Base-by-base conservation (phyloP, 2,888 invertebrate genomes). In the Hirtodrosophila duncani region DNA sequence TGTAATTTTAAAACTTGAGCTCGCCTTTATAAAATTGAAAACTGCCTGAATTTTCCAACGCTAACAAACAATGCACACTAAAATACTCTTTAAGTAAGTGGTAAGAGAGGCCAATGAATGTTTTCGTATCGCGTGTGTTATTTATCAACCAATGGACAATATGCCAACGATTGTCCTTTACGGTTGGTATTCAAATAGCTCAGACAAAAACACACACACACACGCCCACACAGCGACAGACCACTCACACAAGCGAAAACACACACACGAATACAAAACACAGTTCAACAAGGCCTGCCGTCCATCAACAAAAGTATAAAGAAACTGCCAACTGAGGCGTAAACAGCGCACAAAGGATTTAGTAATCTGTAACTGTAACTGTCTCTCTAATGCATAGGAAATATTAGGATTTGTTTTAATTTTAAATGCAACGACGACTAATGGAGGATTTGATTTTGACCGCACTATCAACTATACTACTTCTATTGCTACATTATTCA, bases 391-490 rank as follows among this genome's bases (percentile, higher is more conserved):
- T 59, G 56, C 52, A 66, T 72, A 78, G 67, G 60, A 59, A 51
- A 68, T 52, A 49, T 64, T 77, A 72, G 66, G 66, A 55, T 57
- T 66, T 61, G 63, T 75, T 78, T 83, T 68, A 71, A 74, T 72
- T 74, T 69, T 67, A 69, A 77, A 52, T 41, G 49, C 49, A 67
- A 62, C 60, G 51, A 77, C 86, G 86, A 85, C 85, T 86, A 86
- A 83, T 84, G 86, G 87, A 86, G 86, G 85, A 86, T 84, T 86
- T 87, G 83, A 78, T 63, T 55, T 55, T 57, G 60, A 61, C 53
- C 60, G 44, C 52, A 53, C 37, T 65, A 44, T 37, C 24, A 37
- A 56, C 58, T 65, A 44, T 52, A 56, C 57, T 59, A 46, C 58
- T 55, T 57, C 60, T 53, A 56, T 29, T 49, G 58, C 60, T 63